A percentile compares a stretch with the other conserved stretches of the same genome.
Evolutionary conservation across 2,797 vertebrate genomes (phyloP).

Genomic region (Phrynocephalus guinanensis): DNA sequence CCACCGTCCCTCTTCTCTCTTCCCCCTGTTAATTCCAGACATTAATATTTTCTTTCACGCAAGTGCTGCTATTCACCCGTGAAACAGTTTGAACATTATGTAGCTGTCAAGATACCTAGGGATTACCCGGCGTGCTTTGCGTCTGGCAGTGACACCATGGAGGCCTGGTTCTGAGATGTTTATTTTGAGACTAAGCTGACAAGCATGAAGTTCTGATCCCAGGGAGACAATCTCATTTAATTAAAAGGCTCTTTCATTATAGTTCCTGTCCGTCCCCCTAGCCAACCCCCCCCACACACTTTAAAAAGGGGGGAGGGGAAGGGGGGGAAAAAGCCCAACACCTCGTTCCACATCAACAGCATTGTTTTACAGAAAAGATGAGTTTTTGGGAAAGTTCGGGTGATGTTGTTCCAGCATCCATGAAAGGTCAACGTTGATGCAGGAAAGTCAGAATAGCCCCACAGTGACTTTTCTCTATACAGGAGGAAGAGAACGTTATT

Average conservation of each 20-base stretch:
- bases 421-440: conserved; percentile 48
- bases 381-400: neutral
- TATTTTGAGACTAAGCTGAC: conserved; percentile 96
- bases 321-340: conserved; percentile 39
- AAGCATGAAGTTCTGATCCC: conserved; percentile 96
- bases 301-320: neutral
- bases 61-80: conserved; percentile 87
- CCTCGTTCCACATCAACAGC: conserved; percentile 36
- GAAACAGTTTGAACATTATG: conserved; percentile 91
- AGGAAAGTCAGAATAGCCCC: conserved; percentile 34
- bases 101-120: conserved; percentile 97
- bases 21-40: conserved; percentile 85
- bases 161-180: conserved; percentile 94
- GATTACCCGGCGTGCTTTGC: conserved; percentile 94
- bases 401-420: neutral
- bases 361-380: conserved; percentile 30
- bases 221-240: conserved; percentile 86
- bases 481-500: conserved; percentile 7
- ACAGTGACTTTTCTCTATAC: conserved; percentile 7
- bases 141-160: conserved; percentile 84
- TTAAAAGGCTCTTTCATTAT: conserved; percentile 81
- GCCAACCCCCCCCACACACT: neutral
- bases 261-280: conserved; percentile 7
- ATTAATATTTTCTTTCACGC: conserved; percentile 90
- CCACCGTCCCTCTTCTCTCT: conserved; percentile 65